Base-by-base conservation (phyloP, 2,797 vertebrate genomes). In the Apogon talboti region DNA sequence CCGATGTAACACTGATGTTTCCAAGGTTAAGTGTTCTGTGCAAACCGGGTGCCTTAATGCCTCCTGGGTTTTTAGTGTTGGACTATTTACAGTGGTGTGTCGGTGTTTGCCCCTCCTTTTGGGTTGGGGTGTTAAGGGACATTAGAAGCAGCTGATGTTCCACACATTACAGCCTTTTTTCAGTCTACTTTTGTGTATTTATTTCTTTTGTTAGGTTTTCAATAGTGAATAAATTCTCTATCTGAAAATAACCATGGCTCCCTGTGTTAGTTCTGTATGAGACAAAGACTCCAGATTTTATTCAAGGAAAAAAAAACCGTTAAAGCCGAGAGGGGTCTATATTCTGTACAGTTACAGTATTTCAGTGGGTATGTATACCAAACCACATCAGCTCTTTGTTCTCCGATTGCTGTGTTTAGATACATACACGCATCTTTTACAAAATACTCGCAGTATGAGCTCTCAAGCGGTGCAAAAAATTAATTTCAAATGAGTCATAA, bases 61-160 rank as follows among this genome's bases (percentile, higher is more conserved):
- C 33, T 35, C 7, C 33, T 35, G 9, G 33, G 10, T 35, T 9
- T 35, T 35, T 3, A 35, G 33, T 10, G 10, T 8, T 35, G 33
- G 33, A 35, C 33, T 35, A 35, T 54, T 58, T 56, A 7, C 50
- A 33, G 43, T 68, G 42, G 2, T 28, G 41, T 15, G 9, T 19
- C 30, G 62, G 66, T 8, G 16, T 60, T 47, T 68, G 52, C 69
- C 64, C 45, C 74, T 78, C 76, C 74, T 61, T 66, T 66, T 60
- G 12, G 33, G 33, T 35, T 35, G 12, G 77, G 81, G 61, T 66
- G 74, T 16, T 61, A 5, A 18, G 7, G 33, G 7, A 35, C 7
- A 35, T 35, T 35, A 35, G 33, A 35, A 10, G 33, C 33, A 35
- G 33, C 16, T 19, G 19, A 37, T 33, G 49, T 19, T 21, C 43